Evolutionary conservation across 2,113 vertebrate species (phyloP).

Genomic region (Pardalotus punctatus): DNA sequence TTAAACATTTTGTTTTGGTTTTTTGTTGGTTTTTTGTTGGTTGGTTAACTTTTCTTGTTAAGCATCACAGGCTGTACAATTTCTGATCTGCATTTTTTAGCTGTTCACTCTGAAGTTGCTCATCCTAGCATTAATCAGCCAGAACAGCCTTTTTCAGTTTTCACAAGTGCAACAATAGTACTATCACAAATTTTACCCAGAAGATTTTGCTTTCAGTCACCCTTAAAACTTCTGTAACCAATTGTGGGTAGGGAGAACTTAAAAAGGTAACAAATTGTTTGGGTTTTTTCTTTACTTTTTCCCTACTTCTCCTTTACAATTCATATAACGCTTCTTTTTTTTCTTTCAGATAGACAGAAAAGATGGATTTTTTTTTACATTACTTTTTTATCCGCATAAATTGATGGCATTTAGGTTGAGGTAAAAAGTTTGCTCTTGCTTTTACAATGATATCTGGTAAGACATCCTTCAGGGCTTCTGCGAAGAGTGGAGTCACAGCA

Average conservation of each 20-base stretch:
- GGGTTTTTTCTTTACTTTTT: background rate
- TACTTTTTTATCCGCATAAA: background rate
- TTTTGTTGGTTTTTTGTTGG: no score
- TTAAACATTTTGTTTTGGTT: background rate
- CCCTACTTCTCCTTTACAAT: background rate
- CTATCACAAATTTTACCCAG: background rate
- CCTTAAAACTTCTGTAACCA: background rate
- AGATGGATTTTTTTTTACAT: background rate
- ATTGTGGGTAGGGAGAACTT: rapidly evolving
- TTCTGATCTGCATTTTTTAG: background rate
- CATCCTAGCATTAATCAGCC: background rate
- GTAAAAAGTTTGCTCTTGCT: background rate
- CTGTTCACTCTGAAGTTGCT: background rate
- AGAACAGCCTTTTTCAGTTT: background rate
- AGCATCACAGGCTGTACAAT: background rate
- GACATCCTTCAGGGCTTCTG: background rate
- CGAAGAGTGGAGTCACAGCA: background rate
- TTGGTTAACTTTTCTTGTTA: background rate
- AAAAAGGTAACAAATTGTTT: background rate
- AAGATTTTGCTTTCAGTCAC: background rate
- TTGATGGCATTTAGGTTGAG: background rate
- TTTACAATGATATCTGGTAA: background rate
- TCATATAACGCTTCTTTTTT: background rate
- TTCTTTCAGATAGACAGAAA: background rate
- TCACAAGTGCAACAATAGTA: background rate